Evolutionary conservation across 2,888 invertebrate genomes (phyloP), one percentile per base, ranked within the genome.

Genomic region (Phragmatobia fuliginosa): DNA sequence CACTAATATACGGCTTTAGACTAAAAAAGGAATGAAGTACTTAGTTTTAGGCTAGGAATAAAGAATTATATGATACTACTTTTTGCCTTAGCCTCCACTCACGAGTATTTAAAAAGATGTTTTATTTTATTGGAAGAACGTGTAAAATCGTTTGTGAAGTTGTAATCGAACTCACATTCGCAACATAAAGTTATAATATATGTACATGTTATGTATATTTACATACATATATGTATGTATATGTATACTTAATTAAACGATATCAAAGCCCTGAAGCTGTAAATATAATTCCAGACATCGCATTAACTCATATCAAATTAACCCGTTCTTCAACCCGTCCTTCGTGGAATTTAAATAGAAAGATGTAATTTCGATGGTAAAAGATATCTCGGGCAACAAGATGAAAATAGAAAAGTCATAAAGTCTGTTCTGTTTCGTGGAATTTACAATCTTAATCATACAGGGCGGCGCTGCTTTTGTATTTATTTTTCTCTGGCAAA

Each of bases 291-390:
- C 36, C 65, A 36, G 65, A 65, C 56, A 56, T 65, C 36, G 25
- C 36, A 56, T 66, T 49, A 56, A 56, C 36, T 56, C 65, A 56
- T 66, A 41, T 66, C 36, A 59, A 59, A 66, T n/a, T 14, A 66
- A 66, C 38, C 41, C 56, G 32, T 56, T 65, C 33, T 36, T 38
- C 65, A 65, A 56, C 28, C 28, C n/a, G 49, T 71, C 66, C 71
- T 79, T 75, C 70, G 61, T 69, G 25, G 73, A 77, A 79, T 49
- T 60, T 8, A 60, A 64, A 61, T 25, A 59, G 32, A 41, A 59
- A 62, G 38, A 21, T 56, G 62, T 49, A 36, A 58, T 67, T 64
- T 62, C 61, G 31, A 33, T 59, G 59, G 28, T 28, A 68, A 64
- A 64, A 56, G 36, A 65, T 65, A 45, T 66, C 52, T 7, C 25